Evolutionary conservation across 2,888 invertebrate genomes (phyloP).

Genomic region (Octonoba sinensis): DNA sequence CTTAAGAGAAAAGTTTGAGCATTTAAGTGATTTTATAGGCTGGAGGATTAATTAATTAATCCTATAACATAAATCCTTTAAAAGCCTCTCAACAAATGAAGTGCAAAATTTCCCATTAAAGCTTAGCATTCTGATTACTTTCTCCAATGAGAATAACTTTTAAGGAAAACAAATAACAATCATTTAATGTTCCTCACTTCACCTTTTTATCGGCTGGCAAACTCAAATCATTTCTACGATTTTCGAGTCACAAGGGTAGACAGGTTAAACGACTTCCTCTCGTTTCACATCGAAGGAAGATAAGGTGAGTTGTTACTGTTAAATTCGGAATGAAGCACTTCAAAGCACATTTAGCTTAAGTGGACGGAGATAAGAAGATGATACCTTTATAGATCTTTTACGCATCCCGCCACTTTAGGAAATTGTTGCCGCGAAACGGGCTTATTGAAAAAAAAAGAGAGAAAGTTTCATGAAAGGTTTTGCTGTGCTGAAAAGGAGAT

Average conservation of each 20-base stretch:
- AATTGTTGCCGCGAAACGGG: conserved; percentile 2
- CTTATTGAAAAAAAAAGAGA: not conserved
- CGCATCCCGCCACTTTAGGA: not conserved
- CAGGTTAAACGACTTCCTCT: not conserved
- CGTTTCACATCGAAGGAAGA: not conserved
- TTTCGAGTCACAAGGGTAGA: not conserved
- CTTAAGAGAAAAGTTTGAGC: too few relatives aligned
- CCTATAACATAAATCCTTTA: too few relatives aligned
- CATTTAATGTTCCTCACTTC: not conserved
- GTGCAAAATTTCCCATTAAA: too few relatives aligned
- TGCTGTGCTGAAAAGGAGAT: too few relatives aligned
- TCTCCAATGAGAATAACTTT: too few relatives aligned
- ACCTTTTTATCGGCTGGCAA: not conserved
- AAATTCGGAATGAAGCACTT: not conserved
- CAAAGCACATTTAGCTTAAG: conserved; percentile 8
- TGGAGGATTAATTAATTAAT: too few relatives aligned
- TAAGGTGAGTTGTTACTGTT: conserved; percentile 3
- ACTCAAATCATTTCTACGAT: not conserved
- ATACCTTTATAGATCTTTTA: not conserved
- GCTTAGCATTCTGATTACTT: too few relatives aligned
- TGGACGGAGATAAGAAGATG: not conserved
- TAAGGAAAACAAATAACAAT: too few relatives aligned
- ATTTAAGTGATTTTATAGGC: too few relatives aligned
- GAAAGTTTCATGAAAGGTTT: not conserved
- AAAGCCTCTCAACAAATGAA: too few relatives aligned